These are phyloP conservation scores for Erebia epiphron DNA, from an alignment of 2,888 invertebrate species.

Conservation along the genomic window DNA sequence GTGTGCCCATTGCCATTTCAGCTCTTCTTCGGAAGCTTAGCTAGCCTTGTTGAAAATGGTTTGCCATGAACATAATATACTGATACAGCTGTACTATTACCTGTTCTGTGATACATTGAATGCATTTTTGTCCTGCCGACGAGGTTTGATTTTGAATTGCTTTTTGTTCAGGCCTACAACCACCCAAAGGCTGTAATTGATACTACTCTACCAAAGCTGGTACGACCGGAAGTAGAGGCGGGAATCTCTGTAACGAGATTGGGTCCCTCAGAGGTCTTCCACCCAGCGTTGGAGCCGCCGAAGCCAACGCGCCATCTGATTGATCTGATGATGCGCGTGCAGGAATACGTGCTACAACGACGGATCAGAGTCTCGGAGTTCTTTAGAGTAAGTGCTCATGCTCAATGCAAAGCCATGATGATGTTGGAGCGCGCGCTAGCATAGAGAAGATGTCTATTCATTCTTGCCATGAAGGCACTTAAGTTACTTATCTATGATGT, in stretches of 20 bases:
- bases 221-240: slow-evolving; percentile 85
- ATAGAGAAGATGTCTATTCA: too few species aligned
- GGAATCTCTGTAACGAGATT: slow-evolving; percentile 68
- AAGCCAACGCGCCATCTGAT: slow-evolving; percentile 77
- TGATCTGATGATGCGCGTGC: slow-evolving; percentile 85
- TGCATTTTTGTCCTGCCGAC: not conserved
- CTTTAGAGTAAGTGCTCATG: slow-evolving; percentile 79
- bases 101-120: too few species aligned
- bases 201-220: slow-evolving; percentile 86
- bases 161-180: slow-evolving; percentile 58
- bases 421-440: too few species aligned
- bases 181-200: slow-evolving; percentile 86
- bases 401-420: too few species aligned
- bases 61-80: too few species aligned
- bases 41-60: too few species aligned
- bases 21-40: too few species aligned
- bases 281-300: slow-evolving; percentile 80
- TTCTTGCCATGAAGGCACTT: too few species aligned
- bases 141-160: not conserved
- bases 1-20: too few species aligned
- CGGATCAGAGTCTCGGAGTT: slow-evolving; percentile 86
- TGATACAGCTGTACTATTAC: too few species aligned
- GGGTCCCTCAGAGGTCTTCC: slow-evolving; percentile 81
- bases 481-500: too few species aligned
- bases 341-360: slow-evolving; percentile 85